These are phyloP conservation scores for Luperina nickerlii DNA, from an alignment of 2,888 invertebrate species.

Conservation along the genomic window DNA sequence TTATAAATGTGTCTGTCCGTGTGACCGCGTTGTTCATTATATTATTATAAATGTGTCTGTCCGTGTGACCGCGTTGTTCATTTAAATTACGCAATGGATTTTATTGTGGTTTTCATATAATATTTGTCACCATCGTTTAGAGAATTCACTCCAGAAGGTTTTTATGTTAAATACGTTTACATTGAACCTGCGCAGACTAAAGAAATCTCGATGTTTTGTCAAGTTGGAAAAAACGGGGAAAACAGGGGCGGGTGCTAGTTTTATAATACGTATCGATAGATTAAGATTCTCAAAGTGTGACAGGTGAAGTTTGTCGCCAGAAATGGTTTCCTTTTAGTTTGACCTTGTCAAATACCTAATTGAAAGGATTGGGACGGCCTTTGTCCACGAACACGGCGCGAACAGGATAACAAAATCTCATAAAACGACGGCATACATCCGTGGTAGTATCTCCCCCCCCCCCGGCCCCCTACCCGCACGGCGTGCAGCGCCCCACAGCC, in stretches of 20 bases:
- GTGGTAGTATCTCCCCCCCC: neutral
- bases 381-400: neutral
- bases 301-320: neutral
- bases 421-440: neutral
- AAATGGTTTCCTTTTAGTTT: neutral
- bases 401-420: neutral
- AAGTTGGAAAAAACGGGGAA: neutral
- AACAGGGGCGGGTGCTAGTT: neutral
- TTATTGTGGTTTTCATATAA: neutral
- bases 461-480: neutral
- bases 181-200: neutral
- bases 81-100: neutral
- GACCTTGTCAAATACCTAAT: neutral
- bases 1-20: too few species aligned
- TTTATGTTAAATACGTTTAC: neutral
- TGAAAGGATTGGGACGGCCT: too few species aligned
- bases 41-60: neutral
- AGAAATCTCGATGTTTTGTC: neutral
- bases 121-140: neutral
- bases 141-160: neutral
- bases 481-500: neutral
- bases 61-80: too few species aligned
- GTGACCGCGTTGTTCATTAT: too few species aligned
- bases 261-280: neutral
- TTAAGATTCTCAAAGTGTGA: neutral